These are phyloP conservation scores for Panagrolaimus sp. DNA, from an alignment of 1,140 invertebrate genomes.

Conservation along the genomic window DNA sequence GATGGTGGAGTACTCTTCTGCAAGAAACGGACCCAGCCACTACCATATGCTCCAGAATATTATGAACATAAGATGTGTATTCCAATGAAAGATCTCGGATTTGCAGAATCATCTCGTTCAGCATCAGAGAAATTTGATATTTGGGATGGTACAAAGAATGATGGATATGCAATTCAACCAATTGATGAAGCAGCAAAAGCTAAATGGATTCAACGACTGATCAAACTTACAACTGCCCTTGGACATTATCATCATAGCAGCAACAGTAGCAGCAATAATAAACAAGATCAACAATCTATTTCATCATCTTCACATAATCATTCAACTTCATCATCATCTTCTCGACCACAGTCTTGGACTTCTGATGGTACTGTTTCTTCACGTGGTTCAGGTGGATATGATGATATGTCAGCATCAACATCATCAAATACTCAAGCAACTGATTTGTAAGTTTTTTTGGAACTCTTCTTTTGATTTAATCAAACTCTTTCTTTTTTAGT, in stretches of 20 bases:
- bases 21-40: conserved; percentile 44
- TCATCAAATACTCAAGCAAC: background rate
- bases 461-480: background rate
- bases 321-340: conserved; percentile 2
- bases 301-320: background rate
- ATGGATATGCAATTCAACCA: conserved; percentile 50
- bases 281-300: conserved; percentile 14
- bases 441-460: conserved; percentile 11
- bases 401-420: conserved; percentile 16
- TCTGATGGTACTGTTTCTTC: conserved; percentile 21
- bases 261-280: too few relatives aligned
- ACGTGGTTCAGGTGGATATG: conserved; percentile 13
- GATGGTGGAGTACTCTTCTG: conserved; percentile 56
- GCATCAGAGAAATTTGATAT: conserved; percentile 46
- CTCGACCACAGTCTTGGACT: conserved; percentile 26
- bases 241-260: conserved; percentile 21
- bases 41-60: conserved; percentile 48
- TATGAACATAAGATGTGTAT: conserved; percentile 56
- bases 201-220: conserved; percentile 49
- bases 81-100: conserved; percentile 42
- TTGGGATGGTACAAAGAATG: conserved; percentile 50
- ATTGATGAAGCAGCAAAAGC: conserved; percentile 39
- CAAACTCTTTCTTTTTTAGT: background rate
- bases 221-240: conserved; percentile 31
- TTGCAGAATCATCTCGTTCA: conserved; percentile 43